Conservation (phyloP, 2,113 vertebrate species). For the Melanerpes formicivorus region DNA sequence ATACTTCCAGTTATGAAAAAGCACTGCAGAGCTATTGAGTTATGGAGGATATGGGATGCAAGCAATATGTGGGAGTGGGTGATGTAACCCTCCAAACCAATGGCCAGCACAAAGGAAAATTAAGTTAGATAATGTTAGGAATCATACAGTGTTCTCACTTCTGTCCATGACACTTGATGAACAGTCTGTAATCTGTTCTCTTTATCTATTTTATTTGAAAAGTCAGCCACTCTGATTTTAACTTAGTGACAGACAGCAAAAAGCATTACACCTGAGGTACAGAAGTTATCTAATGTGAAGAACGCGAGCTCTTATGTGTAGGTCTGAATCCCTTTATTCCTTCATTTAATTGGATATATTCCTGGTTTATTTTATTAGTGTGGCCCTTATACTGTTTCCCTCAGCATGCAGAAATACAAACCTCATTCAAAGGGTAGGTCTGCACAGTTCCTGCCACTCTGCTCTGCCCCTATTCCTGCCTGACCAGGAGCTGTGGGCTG, state of each 20-base stretch:
- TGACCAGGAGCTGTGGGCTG: background rate
- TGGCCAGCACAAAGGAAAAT: background rate
- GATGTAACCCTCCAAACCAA: fast-evolving
- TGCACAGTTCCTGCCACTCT: background rate
- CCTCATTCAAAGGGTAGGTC: fast-evolving
- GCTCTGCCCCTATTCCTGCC: background rate
- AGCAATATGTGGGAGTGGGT: background rate
- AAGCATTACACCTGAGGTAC: background rate
- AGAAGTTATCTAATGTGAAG: background rate
- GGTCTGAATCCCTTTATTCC: background rate
- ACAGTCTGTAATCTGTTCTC: background rate
- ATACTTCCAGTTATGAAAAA: background rate
- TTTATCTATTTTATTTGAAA: background rate
- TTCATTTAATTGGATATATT: background rate
- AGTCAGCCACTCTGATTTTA: background rate
- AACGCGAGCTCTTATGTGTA: background rate
- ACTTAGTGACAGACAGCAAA: background rate
- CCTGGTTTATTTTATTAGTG: fast-evolving
- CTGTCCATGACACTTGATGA: background rate
- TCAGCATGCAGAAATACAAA: background rate
- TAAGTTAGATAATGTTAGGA: background rate
- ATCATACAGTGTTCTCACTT: background rate
- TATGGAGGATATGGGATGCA: background rate
- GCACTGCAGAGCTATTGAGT: background rate
- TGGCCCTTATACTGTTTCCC: background rate